phyloP scores from a whole-genome alignment of 2,888 invertebrate genomes.

The Eupithecia tripunctaria region DNA sequence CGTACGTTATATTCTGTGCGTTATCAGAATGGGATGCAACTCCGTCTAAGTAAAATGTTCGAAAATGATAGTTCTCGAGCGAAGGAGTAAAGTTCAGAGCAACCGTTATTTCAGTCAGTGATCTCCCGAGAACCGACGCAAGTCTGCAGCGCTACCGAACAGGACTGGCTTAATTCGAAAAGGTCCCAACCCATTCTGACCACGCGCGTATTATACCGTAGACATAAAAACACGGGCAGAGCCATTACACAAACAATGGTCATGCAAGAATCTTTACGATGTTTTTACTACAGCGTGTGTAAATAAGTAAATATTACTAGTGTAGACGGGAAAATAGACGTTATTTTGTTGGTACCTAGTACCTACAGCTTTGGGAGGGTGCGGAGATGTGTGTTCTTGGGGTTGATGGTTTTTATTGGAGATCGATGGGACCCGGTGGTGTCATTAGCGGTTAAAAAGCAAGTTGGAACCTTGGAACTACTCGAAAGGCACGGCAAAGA shows the following conservation, averaged over 20 bases:
- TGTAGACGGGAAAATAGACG: conserved; percentile 28
- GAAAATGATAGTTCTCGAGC: background rate
- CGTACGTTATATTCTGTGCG: background rate
- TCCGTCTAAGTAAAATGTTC: background rate
- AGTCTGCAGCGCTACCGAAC: background rate
- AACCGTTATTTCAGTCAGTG: background rate
- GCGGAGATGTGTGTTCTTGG: conserved; percentile 26
- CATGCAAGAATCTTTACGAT: conserved; percentile 63
- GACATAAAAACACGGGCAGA: conserved; percentile 56
- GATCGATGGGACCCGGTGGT: conserved; percentile 1
- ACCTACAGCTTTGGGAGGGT: conserved; percentile 24
- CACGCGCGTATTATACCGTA: conserved; percentile 45
- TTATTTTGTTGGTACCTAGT: conserved; percentile 28
- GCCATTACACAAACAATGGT: conserved; percentile 59
- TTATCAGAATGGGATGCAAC: background rate
- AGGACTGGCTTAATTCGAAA: background rate
- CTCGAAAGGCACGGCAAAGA: background rate
- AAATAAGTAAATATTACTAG: conserved; percentile 58
- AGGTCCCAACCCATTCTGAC: background rate
- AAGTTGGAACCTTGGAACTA: background rate
- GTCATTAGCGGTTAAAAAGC: background rate
- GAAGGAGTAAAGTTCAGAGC: background rate
- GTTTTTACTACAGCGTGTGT: conserved; percentile 60
- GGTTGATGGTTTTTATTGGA: conserved; percentile 18
- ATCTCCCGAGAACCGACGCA: background rate